Evolutionary conservation across 2,888 invertebrate species (phyloP).

Genomic region (Tinea pellionella): DNA sequence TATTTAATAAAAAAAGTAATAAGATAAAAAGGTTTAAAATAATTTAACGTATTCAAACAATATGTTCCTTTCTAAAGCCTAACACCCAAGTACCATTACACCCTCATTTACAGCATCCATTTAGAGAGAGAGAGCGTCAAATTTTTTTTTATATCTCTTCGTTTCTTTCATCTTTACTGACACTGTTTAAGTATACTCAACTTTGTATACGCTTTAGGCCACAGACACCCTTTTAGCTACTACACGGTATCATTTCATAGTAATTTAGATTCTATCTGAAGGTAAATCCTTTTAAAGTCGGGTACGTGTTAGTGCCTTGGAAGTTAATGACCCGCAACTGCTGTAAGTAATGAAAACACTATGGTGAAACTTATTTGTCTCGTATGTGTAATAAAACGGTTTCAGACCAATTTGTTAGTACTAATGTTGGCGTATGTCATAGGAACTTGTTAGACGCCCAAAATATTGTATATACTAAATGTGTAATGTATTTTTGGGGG

Average conservation of each 20-base stretch:
- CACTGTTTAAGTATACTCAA: conserved; percentile 16
- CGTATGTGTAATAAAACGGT: neutral
- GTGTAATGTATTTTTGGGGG: too few relatives aligned
- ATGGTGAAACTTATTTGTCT: neutral
- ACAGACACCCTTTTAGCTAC: conserved; percentile 63
- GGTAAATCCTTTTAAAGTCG: conserved; percentile 19
- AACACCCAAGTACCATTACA: too few relatives aligned
- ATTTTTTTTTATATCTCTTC: neutral
- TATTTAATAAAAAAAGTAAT: too few relatives aligned
- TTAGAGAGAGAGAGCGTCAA: neutral
- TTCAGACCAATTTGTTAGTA: neutral
- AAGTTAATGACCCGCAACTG: conserved; percentile 2
- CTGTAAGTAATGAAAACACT: conserved; percentile 1
- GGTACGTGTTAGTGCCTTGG: neutral
- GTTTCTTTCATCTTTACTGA: conserved; percentile 1
- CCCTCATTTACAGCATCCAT: neutral
- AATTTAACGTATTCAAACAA: too few relatives aligned
- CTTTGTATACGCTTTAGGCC: conserved; percentile 34
- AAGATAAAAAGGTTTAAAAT: too few relatives aligned
- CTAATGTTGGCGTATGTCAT: neutral
- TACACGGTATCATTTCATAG: conserved; percentile 53
- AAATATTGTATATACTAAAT: too few relatives aligned
- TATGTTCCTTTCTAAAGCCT: too few relatives aligned
- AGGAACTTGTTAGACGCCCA: too few relatives aligned
- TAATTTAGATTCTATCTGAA: conserved; percentile 61